These are phyloP conservation scores for Acrobasis consociella DNA, from an alignment of 2,888 invertebrate genomes.

Conservation along the genomic window DNA sequence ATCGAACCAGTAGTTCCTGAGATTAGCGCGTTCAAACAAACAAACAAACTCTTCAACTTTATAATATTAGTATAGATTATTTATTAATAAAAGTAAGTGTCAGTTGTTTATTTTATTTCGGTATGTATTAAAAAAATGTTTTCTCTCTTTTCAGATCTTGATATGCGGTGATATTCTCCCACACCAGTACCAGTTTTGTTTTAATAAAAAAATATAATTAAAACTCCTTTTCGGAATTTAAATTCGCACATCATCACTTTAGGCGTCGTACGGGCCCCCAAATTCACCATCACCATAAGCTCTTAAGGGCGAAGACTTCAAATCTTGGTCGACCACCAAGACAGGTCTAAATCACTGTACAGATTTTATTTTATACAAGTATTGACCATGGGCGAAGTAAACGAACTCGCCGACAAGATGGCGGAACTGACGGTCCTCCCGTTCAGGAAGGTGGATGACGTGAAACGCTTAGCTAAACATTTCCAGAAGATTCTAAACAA, in stretches of 20 bases:
- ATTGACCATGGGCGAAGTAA: slow-evolving; percentile 40
- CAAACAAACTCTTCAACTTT: too few species aligned
- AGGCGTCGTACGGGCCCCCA: slow-evolving; percentile 39
- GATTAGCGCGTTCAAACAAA: too few species aligned
- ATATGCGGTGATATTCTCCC: slow-evolving; percentile 72
- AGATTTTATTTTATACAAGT: slow-evolving; percentile 40
- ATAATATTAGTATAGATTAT: too few species aligned
- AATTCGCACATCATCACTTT: slow-evolving; percentile 29
- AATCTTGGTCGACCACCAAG: slow-evolving; percentile 42
- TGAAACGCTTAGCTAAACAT: slow-evolving; percentile 66
- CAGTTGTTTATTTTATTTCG: background rate
- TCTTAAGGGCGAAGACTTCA: slow-evolving; percentile 33
- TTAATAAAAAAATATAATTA: slow-evolving; percentile 48
- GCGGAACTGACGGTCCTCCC: slow-evolving; percentile 64
- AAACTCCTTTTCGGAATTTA: slow-evolving; percentile 34
- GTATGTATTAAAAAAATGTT: background rate
- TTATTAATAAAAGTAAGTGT: too few species aligned
- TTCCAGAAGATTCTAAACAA: slow-evolving; percentile 64
- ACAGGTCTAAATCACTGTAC: slow-evolving; percentile 51
- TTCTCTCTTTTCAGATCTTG: slow-evolving; percentile 71
- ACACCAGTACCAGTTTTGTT: slow-evolving; percentile 51
- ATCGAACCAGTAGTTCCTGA: too few species aligned
- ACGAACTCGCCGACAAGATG: slow-evolving; percentile 50
- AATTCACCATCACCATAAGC: slow-evolving; percentile 30
- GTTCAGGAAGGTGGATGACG: slow-evolving; percentile 68